Conservation (phyloP, 1,140 invertebrate genomes). For the Pogonognathellus flavescens region DNA sequence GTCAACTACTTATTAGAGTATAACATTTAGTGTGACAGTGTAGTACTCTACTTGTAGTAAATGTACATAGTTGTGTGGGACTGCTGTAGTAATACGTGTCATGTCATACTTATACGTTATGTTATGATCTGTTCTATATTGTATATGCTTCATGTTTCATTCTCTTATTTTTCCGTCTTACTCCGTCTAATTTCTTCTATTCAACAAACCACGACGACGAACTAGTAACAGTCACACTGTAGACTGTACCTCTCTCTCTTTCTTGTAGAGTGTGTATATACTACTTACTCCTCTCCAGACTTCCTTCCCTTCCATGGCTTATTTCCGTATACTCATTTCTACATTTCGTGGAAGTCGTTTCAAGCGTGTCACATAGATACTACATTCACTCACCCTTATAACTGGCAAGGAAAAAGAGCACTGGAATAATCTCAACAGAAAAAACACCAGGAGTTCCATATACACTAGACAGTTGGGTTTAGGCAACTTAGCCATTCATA, state of each 20-base stretch:
- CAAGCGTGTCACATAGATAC: not conserved
- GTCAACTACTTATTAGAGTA: constrained; percentile 23
- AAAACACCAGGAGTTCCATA: not conserved
- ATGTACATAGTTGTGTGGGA: not conserved
- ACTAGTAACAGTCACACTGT: not conserved
- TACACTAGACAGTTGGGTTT: not conserved
- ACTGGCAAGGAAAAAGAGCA: not conserved
- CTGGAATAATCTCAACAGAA: not conserved
- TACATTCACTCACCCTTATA: constrained; percentile 1
- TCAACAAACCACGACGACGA: not conserved
- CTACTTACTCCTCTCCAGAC: not conserved
- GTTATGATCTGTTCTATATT: not conserved
- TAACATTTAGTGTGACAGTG: constrained; percentile 4
- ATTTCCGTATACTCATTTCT: not conserved
- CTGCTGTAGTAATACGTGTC: constrained; percentile 26
- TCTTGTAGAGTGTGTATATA: not conserved
- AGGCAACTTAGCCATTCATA: no score
- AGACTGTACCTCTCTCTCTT: not conserved
- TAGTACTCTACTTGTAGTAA: not conserved
- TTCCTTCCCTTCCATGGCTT: constrained; percentile 15
- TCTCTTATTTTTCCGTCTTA: not conserved
- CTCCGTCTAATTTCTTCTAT: not conserved
- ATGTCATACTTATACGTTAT: constrained; percentile 43
- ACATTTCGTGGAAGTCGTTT: not conserved
- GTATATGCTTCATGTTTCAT: not conserved